These are phyloP conservation scores for Eremophila alpestris DNA, from an alignment of 2,797 vertebrate genomes.

Conservation along the genomic window DNA sequence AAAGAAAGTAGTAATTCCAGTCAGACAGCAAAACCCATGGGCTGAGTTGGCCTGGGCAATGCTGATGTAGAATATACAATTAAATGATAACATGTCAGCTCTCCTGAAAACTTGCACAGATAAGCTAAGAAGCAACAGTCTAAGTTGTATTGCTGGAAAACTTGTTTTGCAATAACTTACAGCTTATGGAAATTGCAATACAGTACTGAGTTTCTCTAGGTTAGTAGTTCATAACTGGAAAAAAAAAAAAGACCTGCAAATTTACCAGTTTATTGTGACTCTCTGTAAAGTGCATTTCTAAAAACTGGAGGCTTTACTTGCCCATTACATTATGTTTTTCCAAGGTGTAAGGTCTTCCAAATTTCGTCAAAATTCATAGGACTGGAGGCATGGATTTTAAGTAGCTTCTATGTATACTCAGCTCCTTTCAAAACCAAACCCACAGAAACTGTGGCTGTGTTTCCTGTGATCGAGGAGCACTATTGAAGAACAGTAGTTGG, in stretches of 20 bases:
- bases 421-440: not conserved
- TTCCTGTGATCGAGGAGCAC: not conserved
- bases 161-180: not conserved
- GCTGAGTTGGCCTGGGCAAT: not conserved
- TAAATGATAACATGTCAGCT: not conserved
- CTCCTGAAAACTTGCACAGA: not conserved
- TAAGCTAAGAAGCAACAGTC: not conserved
- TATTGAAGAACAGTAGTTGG: not conserved
- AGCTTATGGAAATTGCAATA: not conserved
- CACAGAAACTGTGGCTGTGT: not conserved
- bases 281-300: not conserved
- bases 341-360: not conserved
- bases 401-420: not conserved
- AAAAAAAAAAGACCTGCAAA: not conserved
- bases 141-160: not conserved
- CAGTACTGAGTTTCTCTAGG: not conserved
- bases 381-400: not conserved
- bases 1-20: not conserved
- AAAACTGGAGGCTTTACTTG: not conserved
- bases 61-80: not conserved
- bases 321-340: not conserved
- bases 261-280: not conserved
- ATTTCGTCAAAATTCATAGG: not conserved
- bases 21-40: not conserved
- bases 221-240: not conserved